Evolutionary conservation across 1,140 invertebrate species (phyloP).

Genomic region (Hesperophylax magnus): DNA sequence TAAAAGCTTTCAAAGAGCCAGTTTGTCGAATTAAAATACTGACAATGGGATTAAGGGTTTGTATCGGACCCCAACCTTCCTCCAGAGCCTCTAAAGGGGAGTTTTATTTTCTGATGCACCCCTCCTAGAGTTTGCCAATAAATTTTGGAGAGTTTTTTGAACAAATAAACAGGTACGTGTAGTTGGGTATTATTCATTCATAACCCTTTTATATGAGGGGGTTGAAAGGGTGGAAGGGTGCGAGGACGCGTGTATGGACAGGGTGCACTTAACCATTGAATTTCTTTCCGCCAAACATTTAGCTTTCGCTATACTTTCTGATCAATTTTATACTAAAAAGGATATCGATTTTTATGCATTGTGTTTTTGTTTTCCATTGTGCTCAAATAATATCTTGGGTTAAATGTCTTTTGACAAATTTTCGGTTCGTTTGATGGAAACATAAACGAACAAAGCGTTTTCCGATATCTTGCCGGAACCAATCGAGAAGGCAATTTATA

Average conservation of each 20-base stretch:
- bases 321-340: conserved; percentile 12
- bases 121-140: conserved; percentile 49
- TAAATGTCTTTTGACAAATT: conserved; percentile 38
- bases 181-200: conserved; percentile 57
- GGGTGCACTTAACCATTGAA: background rate
- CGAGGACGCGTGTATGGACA: conserved; percentile 63
- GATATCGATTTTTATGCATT: conserved; percentile 15
- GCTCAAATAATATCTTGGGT: conserved; percentile 8
- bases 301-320: conserved; percentile 23
- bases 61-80: conserved; percentile 18
- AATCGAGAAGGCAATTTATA: background rate
- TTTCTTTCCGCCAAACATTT: conserved; percentile 18
- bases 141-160: conserved; percentile 58
- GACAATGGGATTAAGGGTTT: conserved; percentile 53
- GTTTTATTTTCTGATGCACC: conserved; percentile 55
- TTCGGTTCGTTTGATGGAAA: conserved; percentile 24
- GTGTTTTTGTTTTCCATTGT: background rate
- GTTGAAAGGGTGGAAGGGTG: conserved; percentile 40
- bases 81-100: conserved; percentile 41
- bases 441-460: background rate
- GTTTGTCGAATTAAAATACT: conserved; percentile 58
- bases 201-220: conserved; percentile 52
- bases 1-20: conserved; percentile 56
- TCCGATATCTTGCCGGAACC: background rate
- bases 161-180: conserved; percentile 57